Evolutionary conservation across 2,888 invertebrate genomes (phyloP), one percentile per base, ranked within the genome.

Genomic region (Cremastinae sp.): DNA sequence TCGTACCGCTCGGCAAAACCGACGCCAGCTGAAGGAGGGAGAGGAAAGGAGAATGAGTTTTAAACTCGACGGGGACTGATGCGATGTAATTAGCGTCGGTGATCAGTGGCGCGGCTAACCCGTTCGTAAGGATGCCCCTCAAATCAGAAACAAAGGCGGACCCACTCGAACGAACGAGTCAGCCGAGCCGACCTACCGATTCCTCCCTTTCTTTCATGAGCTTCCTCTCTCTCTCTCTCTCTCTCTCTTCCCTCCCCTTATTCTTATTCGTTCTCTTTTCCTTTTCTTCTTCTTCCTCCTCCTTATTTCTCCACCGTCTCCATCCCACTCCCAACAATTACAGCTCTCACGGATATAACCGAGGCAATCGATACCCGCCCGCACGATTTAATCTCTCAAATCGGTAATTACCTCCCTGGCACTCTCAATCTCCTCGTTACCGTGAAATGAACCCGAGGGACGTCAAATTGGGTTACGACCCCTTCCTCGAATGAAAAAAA

Each of bases 61-160:
- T 85, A 88, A 87, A 87, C 86, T 86, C 85, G 84, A 81, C 80
- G 81, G 79, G 79, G 84, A 82, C 87, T 87, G 88, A 87, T 88
- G 87, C 86, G 85, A 84, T 86, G 87, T 88, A 88, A 88, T 88
- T 88, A 88, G 87, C 88, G 86, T 87, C 81, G 85, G 86, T 87
- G 88, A 88, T 88, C 87, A 87, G 83, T 87, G 87, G 85, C 84
- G 86, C 88, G 88, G 87, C 87, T 87, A 87, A 87, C 86, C 85
- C 86, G 86, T 87, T 86, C 86, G 87, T 87, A 87, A 88, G 85
- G 87, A 87, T 87, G 87, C 87, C 87, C 87, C 85, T 86, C 87
- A 84, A 85, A 85, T 85, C 86, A 86, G 86, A 86, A 86, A 86
- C 85, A 85, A 85, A 85, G 86, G 86, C 85, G 83, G 82, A 83